These are phyloP conservation scores for Megalopta genalis DNA, from an alignment of 1,140 invertebrate species.

Conservation along the genomic window DNA sequence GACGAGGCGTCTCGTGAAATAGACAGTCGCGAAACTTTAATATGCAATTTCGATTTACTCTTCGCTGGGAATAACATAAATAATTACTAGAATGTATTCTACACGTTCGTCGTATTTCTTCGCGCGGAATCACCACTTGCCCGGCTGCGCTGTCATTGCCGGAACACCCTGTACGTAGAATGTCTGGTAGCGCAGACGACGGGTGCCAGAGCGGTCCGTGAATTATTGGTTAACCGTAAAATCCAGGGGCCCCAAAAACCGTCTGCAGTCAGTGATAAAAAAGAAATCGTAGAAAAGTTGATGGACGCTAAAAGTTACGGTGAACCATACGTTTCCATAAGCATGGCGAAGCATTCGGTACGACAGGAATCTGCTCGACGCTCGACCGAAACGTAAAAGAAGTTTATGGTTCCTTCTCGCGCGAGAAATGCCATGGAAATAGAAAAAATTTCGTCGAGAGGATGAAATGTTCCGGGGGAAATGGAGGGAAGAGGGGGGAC, in stretches of 20 bases:
- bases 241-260: background rate
- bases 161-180: background rate
- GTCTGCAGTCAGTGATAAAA: no score
- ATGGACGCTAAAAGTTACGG: conserved; percentile 8
- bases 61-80: no score
- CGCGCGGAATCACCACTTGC: no score
- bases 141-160: no score
- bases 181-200: background rate
- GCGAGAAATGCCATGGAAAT: background rate
- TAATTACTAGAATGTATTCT: no score
- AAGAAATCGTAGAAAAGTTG: background rate
- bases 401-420: background rate
- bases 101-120: no score
- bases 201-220: background rate
- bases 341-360: background rate
- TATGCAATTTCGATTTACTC: no score
- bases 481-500: background rate
- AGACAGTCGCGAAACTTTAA: no score
- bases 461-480: background rate
- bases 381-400: no score
- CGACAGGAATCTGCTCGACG: background rate
- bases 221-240: conserved; percentile 9
- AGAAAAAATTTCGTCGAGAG: background rate
- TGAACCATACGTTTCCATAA: background rate
- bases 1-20: no score